Evolutionary conservation across 2,113 vertebrate genomes (phyloP).

Genomic region (Nycticebus coucang): DNA sequence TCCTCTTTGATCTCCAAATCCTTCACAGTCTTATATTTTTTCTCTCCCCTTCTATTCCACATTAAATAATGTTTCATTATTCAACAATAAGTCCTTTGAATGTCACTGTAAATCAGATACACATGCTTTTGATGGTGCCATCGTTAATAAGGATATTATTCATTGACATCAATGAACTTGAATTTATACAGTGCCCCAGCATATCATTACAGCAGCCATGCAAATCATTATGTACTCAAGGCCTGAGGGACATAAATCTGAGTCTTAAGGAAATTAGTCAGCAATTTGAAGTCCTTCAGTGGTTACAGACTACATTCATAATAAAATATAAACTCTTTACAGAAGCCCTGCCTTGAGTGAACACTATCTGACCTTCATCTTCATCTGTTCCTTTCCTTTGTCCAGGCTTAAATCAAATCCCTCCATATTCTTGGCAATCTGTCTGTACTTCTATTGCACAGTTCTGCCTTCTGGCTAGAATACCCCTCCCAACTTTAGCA

Average conservation of each 20-base stretch:
- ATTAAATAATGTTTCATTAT: constrained; percentile 64
- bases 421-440: neutral
- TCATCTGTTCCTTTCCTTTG: neutral
- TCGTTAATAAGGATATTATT: constrained; percentile 68
- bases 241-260: constrained; percentile 42
- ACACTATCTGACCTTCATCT: neutral
- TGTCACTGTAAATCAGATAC: constrained; percentile 66
- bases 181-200: constrained; percentile 49
- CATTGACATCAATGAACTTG: constrained; percentile 66
- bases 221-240: constrained; percentile 45
- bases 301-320: neutral
- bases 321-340: neutral
- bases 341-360: neutral
- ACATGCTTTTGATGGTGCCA: constrained; percentile 64
- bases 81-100: constrained; percentile 61
- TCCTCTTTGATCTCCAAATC: constrained; percentile 62
- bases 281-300: constrained; percentile 51
- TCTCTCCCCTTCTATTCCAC: constrained; percentile 40
- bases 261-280: constrained; percentile 63
- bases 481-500: neutral
- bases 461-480: neutral
- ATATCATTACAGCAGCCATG: constrained; percentile 49
- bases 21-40: constrained; percentile 53
- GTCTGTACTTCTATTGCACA: neutral
- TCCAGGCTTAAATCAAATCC: neutral